Conservation (phyloP, 1,140 invertebrate genomes). For the Harpegnathos saltator region DNA sequence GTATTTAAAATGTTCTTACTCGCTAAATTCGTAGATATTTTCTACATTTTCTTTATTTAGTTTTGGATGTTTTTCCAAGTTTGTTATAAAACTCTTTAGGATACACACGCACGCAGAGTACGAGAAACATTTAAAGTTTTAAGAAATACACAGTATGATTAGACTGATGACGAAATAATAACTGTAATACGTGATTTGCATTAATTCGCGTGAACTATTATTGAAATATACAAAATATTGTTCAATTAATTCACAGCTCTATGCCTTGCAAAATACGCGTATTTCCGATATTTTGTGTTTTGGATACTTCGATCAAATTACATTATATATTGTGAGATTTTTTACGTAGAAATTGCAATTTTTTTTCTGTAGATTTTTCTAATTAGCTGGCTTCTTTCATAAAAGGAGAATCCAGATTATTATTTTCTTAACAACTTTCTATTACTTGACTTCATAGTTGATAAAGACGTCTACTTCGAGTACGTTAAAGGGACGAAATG, state of each 20-base stretch:
- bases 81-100: background rate
- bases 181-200: background rate
- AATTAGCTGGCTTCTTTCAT: slow-evolving; percentile 12
- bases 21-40: background rate
- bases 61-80: slow-evolving; percentile 1
- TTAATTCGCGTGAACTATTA: background rate
- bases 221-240: background rate
- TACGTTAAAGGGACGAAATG: slow-evolving; percentile 82
- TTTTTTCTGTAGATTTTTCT: slow-evolving; percentile 1
- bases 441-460: slow-evolving; percentile 77
- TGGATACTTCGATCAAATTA: background rate
- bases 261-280: background rate
- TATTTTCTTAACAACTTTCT: slow-evolving; percentile 70
- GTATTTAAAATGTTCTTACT: no score
- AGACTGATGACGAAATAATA: background rate
- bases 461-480: slow-evolving; percentile 79
- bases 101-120: background rate
- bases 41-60: background rate
- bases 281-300: slow-evolving; percentile 10
- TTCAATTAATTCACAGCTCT: background rate
- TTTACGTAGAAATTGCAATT: background rate
- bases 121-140: background rate
- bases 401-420: slow-evolving; percentile 49
- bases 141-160: background rate
- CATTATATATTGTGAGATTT: slow-evolving; percentile 43